A percentile compares a stretch with the other conserved stretches of the same genome.
Evolutionary conservation across 2,888 invertebrate genomes (phyloP).

Genomic region (Chaetoderma sp.): DNA sequence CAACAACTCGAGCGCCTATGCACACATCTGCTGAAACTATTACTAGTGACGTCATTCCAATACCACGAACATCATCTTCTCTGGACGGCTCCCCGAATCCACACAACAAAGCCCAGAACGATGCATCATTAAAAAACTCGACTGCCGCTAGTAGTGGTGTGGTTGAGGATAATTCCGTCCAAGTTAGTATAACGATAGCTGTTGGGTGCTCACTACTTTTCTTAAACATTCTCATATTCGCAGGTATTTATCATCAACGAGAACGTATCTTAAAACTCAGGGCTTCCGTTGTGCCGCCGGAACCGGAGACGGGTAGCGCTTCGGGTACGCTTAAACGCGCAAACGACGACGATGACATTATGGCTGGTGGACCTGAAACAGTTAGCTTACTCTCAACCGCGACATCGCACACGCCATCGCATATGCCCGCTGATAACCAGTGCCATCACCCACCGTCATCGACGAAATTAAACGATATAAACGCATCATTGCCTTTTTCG

Average conservation of each 20-base stretch:
- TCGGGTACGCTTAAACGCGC: background rate
- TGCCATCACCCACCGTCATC: too few species aligned
- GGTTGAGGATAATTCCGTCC: constrained; percentile 40
- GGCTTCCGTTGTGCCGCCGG: constrained; percentile 16
- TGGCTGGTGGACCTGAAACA: constrained; percentile 25
- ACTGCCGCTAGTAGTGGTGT: background rate
- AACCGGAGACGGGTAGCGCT: too few species aligned
- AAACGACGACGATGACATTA: constrained; percentile 7
- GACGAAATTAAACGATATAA: too few species aligned
- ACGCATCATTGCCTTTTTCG: too few species aligned
- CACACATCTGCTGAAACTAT: background rate
- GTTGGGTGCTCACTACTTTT: constrained; percentile 93
- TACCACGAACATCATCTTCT: background rate
- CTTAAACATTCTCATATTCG: constrained; percentile 92
- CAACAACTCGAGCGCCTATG: constrained; percentile 35
- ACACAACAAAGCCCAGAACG: background rate
- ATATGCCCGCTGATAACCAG: too few species aligned
- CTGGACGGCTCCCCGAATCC: background rate
- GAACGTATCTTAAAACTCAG: constrained; percentile 55
- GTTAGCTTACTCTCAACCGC: constrained; percentile 33
- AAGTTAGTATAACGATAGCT: constrained; percentile 76
- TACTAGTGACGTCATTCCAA: background rate
- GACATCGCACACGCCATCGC: constrained; percentile 2
- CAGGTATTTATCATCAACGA: constrained; percentile 90
- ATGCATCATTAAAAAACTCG: too few species aligned